Percentiles rank a stretch among this genome's conserved stretches.
Conservation (phyloP, 1,140 invertebrate species). For the honey bee (Apis mellifera) region Amel_HAv3.1 CM009936.2:8638001-8638500, state of each 20-base stretch:
- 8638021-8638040: not conserved
- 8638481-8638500: too few species aligned
- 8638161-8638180: not conserved
- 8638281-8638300: slow-evolving; percentile 3
- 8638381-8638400: too few species aligned
- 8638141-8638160: not conserved
- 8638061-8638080: not conserved
- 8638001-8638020: not conserved
- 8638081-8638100: not conserved
- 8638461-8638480: too few species aligned
- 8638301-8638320: not conserved
- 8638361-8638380: not conserved
- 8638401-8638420: too few species aligned
- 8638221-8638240: not conserved
- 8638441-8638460: too few species aligned
- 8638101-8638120: not conserved
- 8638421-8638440: too few species aligned
- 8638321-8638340: not conserved
- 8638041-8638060: not conserved
- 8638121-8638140: not conserved
- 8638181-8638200: slow-evolving; percentile 20
- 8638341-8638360: not conserved
- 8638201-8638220: not conserved
- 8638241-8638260: not conserved
- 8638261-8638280: not conserved